Base-by-base conservation (phyloP, 2,888 invertebrate species). In the Drosophila peninsularis region DNA sequence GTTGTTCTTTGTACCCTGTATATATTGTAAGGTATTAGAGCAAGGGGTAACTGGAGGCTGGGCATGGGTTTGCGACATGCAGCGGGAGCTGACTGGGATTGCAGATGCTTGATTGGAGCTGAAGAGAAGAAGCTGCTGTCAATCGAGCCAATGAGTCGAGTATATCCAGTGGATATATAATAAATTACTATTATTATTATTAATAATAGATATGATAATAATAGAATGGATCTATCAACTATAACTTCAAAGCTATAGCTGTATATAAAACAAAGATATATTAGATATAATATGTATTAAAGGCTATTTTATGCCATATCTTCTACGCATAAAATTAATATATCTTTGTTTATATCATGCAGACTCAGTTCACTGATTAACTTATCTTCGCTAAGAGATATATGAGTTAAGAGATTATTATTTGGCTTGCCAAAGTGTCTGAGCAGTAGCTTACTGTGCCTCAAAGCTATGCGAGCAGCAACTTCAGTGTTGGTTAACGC, bases 1-100 rank as follows among this genome's bases (percentile, higher is more conserved):
- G 27, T 34, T 55, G n/a, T 34, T 13, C 24, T 30, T 14, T 19
- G 45, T 56, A 32, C 55, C 55, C 44, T 55, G 44, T 36, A 27
- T 9, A 7, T 17, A 36, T 45, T 44, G 17, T 0, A 13, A 24
- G 24, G 9, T 5, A 13, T 36, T 45, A 21, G 32, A 14, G 14
- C 32, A 54, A 9, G 10, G 44, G 42, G 21, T 34, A 11, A 14
- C n/a, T 24, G 10, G n/a, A n/a, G 6, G n/a, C 4, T 7, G 19
- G 4, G 4, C 2, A 2, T 11, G 4, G 9, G 32, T 13, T 19
- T 9, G 32, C 2, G 34, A 49, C 19, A 19, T 32, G 7, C 11
- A 5, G 21, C 10, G 24, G 10, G 7, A 21, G 36, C 4, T 9
- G 10, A 21, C 2, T 9, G 19, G 1, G 32, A n/a, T 13, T 7